These are phyloP conservation scores for Glandiceps talaboti DNA, from an alignment of 53 echinoderm and acorn worm genomes.

Conservation along the genomic window DNA sequence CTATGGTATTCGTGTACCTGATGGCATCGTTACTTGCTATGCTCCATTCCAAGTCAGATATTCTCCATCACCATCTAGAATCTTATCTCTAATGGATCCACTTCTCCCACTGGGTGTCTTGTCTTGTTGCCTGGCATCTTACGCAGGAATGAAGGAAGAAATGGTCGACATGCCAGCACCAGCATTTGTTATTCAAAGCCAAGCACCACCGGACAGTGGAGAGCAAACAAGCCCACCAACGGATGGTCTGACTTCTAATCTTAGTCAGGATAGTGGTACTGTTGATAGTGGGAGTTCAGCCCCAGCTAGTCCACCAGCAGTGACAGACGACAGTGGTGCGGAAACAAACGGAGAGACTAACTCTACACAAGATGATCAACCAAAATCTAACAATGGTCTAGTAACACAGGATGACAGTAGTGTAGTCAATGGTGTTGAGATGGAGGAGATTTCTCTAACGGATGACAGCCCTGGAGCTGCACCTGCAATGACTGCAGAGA, in stretches of 20 bases:
- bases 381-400: neutral
- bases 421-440: constrained; percentile 3
- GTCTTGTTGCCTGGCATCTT: constrained; percentile 64
- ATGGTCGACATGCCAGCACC: neutral
- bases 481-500: constrained; percentile 10
- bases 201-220: no score
- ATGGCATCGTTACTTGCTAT: constrained; percentile 77
- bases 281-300: neutral
- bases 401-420: neutral
- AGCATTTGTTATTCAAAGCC: neutral
- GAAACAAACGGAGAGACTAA: neutral
- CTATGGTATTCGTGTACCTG: constrained; percentile 84
- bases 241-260: no score
- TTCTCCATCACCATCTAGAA: constrained; percentile 78
- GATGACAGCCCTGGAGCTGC: constrained; percentile 13
- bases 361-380: neutral
- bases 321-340: no score
- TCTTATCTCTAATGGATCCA: constrained; percentile 73
- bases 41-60: constrained; percentile 72
- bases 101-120: constrained; percentile 81
- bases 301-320: neutral
- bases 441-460: constrained; percentile 29
- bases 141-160: constrained; percentile 74
- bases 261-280: neutral
- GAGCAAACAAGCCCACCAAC: neutral